Evolutionary conservation across 2,888 invertebrate genomes (phyloP), one percentile per base, ranked within the genome.

Genomic region (Pseudococcus longispinus): DNA sequence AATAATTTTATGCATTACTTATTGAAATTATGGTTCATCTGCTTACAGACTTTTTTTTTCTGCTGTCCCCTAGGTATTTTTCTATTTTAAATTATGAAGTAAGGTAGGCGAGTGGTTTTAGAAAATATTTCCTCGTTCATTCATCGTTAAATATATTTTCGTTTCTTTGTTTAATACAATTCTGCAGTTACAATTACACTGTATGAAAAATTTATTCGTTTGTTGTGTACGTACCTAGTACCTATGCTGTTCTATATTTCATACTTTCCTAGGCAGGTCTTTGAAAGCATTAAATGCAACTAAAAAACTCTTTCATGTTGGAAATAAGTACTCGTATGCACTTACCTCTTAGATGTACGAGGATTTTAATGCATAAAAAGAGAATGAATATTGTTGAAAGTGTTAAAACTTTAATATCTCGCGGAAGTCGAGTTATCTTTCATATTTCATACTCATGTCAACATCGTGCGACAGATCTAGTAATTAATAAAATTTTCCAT

Each of bases 401-500:
- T 70, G 26, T 65, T 65, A 29, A 29, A 70, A 70, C 5, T 29
- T 70, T 70, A 70, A 32, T 70, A 70, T 70, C 70, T 29, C 15
- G 18, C 70, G 70, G 70, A 70, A 70, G 70, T 29, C 18, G 29
- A 29, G 70, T 70, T 29, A 70, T 70, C 70, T 70, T 70, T 29
- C 18, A 29, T 70, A 29, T 70, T 70, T 29, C 26, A 26, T 23
- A 3, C 20, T 55, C 20, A 23, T 70, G 70, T 70, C 70, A 70
- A 70, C 70, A 20, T 70, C 15, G 26, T 65, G 13, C 65, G 65
- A 26, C 65, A 65, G 26, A 51, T 65, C 13, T 65, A 26, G 20
- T 60, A 60, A 60, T 60, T 60, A 60, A 60, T 60, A 60, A 60
- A 60, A 60, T 60, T 60, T 60, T 60, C 60, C 60, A 60, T 60